Base-by-base conservation (phyloP, 2,797 vertebrate genomes). In the Nasua narica region DNA sequence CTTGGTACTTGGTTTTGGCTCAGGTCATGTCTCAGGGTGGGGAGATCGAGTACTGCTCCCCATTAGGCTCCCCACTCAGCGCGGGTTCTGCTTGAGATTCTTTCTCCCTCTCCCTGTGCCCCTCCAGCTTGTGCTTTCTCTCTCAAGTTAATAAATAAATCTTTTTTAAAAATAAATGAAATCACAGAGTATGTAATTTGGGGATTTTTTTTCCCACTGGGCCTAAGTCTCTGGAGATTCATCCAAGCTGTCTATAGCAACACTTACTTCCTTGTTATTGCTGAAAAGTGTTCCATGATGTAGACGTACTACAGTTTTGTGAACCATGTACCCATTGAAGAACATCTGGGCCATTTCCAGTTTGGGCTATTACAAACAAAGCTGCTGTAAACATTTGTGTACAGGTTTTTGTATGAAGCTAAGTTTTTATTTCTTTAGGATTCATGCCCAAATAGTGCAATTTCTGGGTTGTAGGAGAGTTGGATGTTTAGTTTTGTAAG, bases 401-500 rank as follows among this genome's bases (percentile, higher is more conserved):
- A 37, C 23, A 54, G n/a, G 12, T 62, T 19, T 83, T 90, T 96
- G 14, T 84, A 19, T 79, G 54, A 69, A 35, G 48, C 27, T 93
- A 60, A 74, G 27, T 40, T 93, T 92, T 94, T 18, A 40, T 93
- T 94, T 87, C 35, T 52, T n/a, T 91, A 67, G 67, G 52, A 65
- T 85, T 65, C 79, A 62, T 93, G n/a, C 25, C 19, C 9, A 29
- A 62, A 93, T 19, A 79, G 27, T 70, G 2, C n/a, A 94, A 12
- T 72, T 79, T 29, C 72, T 90, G 81, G 15, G 29, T 86, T 76
- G 3, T 77, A 67, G 85, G 48, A 43, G 46, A 77, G 12, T 82
- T 95, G 23, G n/a, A 40, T 87, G 21, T 85, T 87, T 77, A 77
- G 58, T 81, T 92, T 93, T 62, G 35, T 50, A 91, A 94, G 87